Evolutionary conservation across 2,113 vertebrate species (phyloP), one percentile per base, ranked within the genome.

Genomic region (Corvus hawaiiensis): DNA sequence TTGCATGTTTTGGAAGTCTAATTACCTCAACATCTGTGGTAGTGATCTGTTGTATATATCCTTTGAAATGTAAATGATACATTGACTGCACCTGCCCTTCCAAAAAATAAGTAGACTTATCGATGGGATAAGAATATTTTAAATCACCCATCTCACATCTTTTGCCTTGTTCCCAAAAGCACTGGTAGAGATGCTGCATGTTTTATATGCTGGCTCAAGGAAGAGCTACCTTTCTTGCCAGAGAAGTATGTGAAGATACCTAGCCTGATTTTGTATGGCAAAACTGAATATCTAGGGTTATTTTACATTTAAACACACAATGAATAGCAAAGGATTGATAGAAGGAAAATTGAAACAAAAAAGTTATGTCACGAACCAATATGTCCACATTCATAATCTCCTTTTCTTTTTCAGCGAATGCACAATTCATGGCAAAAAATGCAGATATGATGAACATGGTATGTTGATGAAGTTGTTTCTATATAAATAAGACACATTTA

Each of bases 381-480:
- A 90, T 41, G 46, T 26, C 35, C 14, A 62, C 33, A 49, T 46
- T 37, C 12, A 78, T 39, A 22, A 51, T 35, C 6, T 63, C 13
- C 91, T 59, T 72, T 73, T 67, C 41, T 89, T 89, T 86, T 93
- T 32, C 84, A 98, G 98, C 1, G 49, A 93, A 75, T 98, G 98
- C 62, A 96, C 93, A 69, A 26, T 56, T 62, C 51, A 88, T 20
- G 96, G 96, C 35, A 87, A 91, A 94, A 72, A 67, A 37, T 98
- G 98, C 88, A 94, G 39, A 44, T 97, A 98, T 3, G 23, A 97
- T 32, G 90, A 84, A 83, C 5, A 90, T 12, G 97, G 97, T 98
- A 97, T 37, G 96, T 95, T 92, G 46, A 72, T 27, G 46, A 67
- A 63, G 82, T 5, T 1, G 1, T 14, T 83, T 91, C 2, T 49